A percentile compares a stretch with the other conserved stretches of the same genome.
Evolutionary conservation across 37 sponge, comb jelly and placozoan genomes (phyloP).

Genomic region (Aplysina aerophoba): DNA sequence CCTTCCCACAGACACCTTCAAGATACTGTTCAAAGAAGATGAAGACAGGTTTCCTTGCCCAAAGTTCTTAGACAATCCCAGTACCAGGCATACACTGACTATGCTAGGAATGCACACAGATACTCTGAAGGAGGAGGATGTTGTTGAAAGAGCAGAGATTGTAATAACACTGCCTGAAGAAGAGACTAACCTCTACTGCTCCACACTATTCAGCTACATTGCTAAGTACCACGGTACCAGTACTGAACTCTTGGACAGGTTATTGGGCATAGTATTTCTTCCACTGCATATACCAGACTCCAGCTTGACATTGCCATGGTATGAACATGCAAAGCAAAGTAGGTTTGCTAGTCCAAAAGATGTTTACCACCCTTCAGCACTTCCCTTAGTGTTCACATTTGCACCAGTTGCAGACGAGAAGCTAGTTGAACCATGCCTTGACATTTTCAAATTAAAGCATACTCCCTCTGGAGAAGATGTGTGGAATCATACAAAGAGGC

Average conservation of each 20-base stretch:
- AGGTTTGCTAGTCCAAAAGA: conserved; percentile 29
- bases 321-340: background rate
- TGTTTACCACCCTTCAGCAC: background rate
- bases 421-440: background rate
- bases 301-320: conserved; percentile 1
- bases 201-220: background rate
- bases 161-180: background rate
- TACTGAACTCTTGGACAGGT: background rate
- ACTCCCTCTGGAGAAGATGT: conserved; percentile 28
- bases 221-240: background rate
- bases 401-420: background rate
- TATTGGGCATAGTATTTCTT: background rate
- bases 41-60: conserved; percentile 63
- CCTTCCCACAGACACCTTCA: background rate
- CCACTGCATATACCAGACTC: background rate
- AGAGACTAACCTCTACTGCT: conserved; percentile 17
- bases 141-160: conserved; percentile 46
- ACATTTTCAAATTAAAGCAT: background rate
- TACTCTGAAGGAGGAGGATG: conserved; percentile 23
- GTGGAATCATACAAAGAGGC: background rate
- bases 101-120: conserved; percentile 45
- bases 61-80: background rate
- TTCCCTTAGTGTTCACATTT: conserved; percentile 38
- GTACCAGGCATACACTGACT: background rate
- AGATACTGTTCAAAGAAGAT: conserved; percentile 13